Evolutionary conservation across 2,113 vertebrate genomes (phyloP).

Genomic region (Cricetomys ansorgei): DNA sequence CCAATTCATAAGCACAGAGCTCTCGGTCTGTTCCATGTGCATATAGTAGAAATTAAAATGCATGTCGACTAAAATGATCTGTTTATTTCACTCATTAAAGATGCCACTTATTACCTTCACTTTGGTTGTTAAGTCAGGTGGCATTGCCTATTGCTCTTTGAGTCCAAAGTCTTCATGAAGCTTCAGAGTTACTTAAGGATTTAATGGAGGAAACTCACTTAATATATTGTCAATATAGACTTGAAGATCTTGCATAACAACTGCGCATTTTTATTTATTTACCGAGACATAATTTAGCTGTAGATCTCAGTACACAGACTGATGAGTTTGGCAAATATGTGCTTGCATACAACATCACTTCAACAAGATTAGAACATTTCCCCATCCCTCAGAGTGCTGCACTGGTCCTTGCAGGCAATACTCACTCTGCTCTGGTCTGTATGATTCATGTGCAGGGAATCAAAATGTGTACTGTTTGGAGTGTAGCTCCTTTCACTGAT

Average conservation of each 20-base stretch:
- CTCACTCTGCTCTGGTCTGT: background rate
- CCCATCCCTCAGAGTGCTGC: background rate
- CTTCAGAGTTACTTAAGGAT: background rate
- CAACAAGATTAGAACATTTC: background rate
- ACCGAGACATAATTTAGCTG: background rate
- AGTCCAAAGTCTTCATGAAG: background rate
- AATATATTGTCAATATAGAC: conserved; percentile 19
- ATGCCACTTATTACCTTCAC: background rate
- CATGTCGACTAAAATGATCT: background rate
- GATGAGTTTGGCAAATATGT: background rate
- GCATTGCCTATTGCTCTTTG: background rate
- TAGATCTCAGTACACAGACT: background rate
- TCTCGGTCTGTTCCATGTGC: background rate
- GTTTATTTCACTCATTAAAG: background rate
- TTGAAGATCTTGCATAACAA: background rate
- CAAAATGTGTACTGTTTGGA: background rate
- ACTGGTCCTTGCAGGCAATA: too few relatives aligned
- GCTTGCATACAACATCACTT: background rate
- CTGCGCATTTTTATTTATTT: background rate
- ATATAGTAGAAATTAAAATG: conserved; percentile 16
- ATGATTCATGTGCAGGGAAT: background rate
- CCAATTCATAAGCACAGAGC: conserved; percentile 13
- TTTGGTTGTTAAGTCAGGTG: background rate
- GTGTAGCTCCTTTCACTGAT: background rate
- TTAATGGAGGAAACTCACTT: background rate